phyloP scores from a whole-genome alignment of 2,113 vertebrate genomes.

The Verasper variegatus region DNA sequence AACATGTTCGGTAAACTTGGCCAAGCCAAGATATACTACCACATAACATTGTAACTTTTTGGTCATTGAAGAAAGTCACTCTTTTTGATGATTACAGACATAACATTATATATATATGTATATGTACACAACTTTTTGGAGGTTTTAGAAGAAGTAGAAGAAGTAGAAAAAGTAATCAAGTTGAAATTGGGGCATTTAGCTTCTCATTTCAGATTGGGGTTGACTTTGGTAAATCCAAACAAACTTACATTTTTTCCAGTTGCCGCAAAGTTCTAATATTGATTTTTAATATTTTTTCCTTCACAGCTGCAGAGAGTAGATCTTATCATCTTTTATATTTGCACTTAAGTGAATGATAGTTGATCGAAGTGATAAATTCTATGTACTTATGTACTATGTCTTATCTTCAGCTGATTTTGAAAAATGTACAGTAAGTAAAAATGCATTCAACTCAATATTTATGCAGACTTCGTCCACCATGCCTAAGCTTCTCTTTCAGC shows the following conservation, averaged over 20 bases:
- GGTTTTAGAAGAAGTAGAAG: too few relatives aligned
- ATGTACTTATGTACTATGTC: constrained; percentile 14
- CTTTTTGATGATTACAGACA: too few relatives aligned
- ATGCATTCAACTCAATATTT: constrained; percentile 97
- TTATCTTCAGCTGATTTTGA: constrained; percentile 71
- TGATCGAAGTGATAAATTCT: constrained; percentile 3
- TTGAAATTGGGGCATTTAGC: not conserved
- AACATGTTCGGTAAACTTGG: too few relatives aligned
- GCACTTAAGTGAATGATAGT: not conserved
- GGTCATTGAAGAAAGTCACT: too few relatives aligned
- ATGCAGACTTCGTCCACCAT: constrained; percentile 81
- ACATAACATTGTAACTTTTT: too few relatives aligned
- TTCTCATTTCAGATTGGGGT: not conserved
- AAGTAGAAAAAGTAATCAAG: not conserved
- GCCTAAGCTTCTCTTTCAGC: constrained; percentile 87
- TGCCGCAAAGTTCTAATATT: too few relatives aligned
- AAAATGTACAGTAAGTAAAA: constrained; percentile 93
- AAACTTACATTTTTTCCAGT: too few relatives aligned
- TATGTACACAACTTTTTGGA: too few relatives aligned
- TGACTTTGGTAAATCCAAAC: too few relatives aligned
- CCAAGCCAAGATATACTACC: too few relatives aligned
- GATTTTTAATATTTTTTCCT: not conserved
- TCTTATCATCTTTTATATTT: not conserved
- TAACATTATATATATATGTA: too few relatives aligned
- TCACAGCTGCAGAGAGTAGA: constrained; percentile 24